Evolutionary conservation across 1,140 invertebrate species (phyloP), one percentile per base, ranked within the genome.

Genomic region (Triops longicaudatus): DNA sequence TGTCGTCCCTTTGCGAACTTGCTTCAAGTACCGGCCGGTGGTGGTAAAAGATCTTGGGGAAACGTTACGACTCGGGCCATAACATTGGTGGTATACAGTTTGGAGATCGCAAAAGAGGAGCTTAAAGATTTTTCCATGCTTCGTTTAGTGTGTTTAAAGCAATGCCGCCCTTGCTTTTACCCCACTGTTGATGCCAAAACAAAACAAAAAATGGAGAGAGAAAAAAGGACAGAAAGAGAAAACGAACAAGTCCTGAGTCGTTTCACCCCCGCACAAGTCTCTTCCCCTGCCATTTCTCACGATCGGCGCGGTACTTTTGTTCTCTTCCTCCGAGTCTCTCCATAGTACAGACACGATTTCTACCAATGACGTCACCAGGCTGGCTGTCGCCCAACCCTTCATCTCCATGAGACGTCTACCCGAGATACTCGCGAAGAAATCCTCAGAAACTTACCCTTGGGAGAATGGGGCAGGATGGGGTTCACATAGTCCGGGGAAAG

Each of bases 1-100:
- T 63, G 50, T 63, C 22, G 14, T 17, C 50, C 50, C 50, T 63
- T 63, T 63, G 6, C 22, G 17, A n/a, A n/a, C 50, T 63, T 63
- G 50, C 50, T 22, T 63, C 17, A 63, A 63, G 22, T 63, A 63
- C 50, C 50, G 17, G n/a, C 17, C 50, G 50, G 50, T 63, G 50
- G 50, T 63, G 50, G 50, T 63, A 63, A 63, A 63, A 63, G 50
- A 63, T 63, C 31, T 37, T 17, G 10, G 50, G 10, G 50, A 17
- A 63, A 63, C 50, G 50, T 63, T 63, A 63, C 50, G 50, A 63
- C 50, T 63, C 50, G 50, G 50, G 50, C 50, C 50, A 63, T 63
- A 63, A 63, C 50, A 63, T 63, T 63, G 10, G 50, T 63, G 50
- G 50, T 63, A 63, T 63, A 63, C n/a, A 17, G 22, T 22, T 63